Evolutionary conservation across 2,113 vertebrate species (phyloP).

Genomic region (Buteo buteo): DNA sequence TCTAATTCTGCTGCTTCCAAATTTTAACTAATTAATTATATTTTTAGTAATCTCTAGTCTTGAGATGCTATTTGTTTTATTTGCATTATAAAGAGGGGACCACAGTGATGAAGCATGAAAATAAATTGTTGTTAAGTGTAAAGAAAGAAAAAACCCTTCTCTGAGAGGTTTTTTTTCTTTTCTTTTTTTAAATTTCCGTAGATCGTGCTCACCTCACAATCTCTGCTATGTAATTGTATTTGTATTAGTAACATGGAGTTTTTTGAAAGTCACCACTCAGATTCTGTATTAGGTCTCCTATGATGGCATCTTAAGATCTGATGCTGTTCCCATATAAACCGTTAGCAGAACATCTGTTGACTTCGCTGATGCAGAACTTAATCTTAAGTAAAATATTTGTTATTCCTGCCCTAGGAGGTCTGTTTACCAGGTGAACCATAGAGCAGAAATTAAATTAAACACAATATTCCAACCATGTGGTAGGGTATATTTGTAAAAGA

Average conservation of each 20-base stretch:
- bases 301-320: background rate
- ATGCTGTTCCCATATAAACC: background rate
- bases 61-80: background rate
- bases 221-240: background rate
- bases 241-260: background rate
- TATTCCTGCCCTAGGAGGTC: background rate
- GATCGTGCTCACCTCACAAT: background rate
- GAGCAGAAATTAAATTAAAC: background rate
- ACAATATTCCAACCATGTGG: background rate
- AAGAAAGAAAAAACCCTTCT: background rate
- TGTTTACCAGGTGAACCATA: background rate
- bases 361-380: constrained; percentile 5
- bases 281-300: background rate
- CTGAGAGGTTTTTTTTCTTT: background rate
- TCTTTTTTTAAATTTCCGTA: background rate
- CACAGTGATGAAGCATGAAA: background rate
- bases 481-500: background rate
- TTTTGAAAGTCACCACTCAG: background rate
- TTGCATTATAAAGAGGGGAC: background rate
- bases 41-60: background rate
- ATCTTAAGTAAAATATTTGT: constrained; percentile 8
- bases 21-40: background rate
- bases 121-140: background rate
- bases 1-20: background rate
- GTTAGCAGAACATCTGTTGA: constrained; percentile 11